Evolutionary conservation across 2,113 vertebrate genomes (phyloP).

Genomic region (Origma solitaria): DNA sequence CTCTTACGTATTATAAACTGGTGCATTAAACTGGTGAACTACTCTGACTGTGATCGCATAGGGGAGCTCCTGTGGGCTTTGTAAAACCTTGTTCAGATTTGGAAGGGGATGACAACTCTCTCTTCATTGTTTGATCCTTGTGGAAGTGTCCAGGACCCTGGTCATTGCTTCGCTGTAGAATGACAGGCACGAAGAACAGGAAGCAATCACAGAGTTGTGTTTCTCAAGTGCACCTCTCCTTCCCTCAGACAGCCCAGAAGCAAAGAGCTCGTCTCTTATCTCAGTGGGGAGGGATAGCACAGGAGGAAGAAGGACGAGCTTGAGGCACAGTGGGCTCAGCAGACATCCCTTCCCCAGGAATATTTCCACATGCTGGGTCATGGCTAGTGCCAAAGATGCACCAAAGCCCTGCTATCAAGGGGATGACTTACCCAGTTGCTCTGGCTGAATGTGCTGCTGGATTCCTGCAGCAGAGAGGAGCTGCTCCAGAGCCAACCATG

Average conservation of each 20-base stretch:
- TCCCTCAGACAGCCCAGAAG: neutral
- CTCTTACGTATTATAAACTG: neutral
- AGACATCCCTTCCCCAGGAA: neutral
- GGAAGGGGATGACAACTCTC: neutral
- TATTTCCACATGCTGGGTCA: neutral
- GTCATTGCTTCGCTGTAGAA: rapidly evolving
- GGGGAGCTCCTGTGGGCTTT: neutral
- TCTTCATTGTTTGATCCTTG: neutral
- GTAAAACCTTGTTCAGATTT: neutral
- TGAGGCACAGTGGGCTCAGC: neutral
- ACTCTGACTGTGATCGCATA: neutral
- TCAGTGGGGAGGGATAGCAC: neutral
- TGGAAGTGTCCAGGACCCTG: neutral
- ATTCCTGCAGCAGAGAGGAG: neutral
- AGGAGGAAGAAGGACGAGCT: neutral
- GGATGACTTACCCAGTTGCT: neutral
- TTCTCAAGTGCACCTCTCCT: neutral
- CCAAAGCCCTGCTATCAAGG: neutral
- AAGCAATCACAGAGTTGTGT: neutral
- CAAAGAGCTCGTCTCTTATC: neutral
- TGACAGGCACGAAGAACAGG: neutral
- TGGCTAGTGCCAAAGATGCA: neutral
- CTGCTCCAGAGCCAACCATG: neutral
- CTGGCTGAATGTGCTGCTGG: neutral
- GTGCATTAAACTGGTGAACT: neutral